Conservation (phyloP, 2,113 vertebrate genomes). For the Prinia subflava region DNA sequence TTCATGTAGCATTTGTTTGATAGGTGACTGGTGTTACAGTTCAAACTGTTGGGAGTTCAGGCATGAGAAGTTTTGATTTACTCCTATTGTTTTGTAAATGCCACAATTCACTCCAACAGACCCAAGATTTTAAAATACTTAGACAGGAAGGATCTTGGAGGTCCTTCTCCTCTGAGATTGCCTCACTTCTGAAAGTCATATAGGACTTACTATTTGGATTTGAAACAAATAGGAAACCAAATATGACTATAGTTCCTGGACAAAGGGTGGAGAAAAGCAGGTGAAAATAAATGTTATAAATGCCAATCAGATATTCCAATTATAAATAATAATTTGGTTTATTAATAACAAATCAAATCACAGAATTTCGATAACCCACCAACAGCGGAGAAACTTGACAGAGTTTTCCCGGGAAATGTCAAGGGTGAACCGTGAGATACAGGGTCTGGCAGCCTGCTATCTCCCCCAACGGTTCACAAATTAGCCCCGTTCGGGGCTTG, state of each 20-base stretch:
- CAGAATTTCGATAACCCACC: too few species aligned
- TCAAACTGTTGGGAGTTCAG: not conserved
- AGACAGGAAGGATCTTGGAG: not conserved
- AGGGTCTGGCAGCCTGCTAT: too few species aligned
- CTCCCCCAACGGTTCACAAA: too few species aligned
- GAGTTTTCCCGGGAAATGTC: too few species aligned
- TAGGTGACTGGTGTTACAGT: not conserved
- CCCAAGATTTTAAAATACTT: not conserved
- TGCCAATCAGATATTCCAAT: too few species aligned
- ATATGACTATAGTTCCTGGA: not conserved
- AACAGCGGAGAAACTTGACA: too few species aligned
- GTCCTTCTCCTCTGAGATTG: not conserved
- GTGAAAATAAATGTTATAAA: too few species aligned
- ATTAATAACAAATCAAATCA: too few species aligned
- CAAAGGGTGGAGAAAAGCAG: not conserved
- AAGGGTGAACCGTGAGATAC: too few species aligned
- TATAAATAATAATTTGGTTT: too few species aligned
- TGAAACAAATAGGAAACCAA: not conserved
- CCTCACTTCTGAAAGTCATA: not conserved
- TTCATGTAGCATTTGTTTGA: not conserved
- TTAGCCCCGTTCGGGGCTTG: too few species aligned
- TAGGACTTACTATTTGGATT: not conserved
- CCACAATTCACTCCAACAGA: not conserved
- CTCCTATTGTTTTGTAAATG: not conserved
- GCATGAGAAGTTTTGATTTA: not conserved